Evolutionary conservation across 2,888 invertebrate species (phyloP).

Genomic region (Atrina japonica): DNA sequence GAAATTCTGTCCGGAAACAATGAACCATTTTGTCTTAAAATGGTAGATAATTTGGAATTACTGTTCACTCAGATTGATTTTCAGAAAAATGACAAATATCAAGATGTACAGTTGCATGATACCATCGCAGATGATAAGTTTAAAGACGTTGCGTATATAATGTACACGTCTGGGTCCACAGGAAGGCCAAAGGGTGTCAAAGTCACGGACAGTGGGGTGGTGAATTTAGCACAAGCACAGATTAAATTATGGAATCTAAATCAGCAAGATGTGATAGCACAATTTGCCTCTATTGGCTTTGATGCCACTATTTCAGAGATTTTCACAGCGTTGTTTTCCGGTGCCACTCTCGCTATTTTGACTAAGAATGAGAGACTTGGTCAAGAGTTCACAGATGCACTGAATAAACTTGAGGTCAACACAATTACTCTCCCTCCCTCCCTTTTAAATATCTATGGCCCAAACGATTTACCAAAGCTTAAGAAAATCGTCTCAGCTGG

Average conservation of each 20-base stretch:
- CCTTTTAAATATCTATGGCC: slow-evolving; percentile 84
- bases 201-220: slow-evolving; percentile 86
- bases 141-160: slow-evolving; percentile 80
- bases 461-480: slow-evolving; percentile 80
- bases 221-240: slow-evolving; percentile 91
- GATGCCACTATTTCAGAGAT: slow-evolving; percentile 94
- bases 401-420: slow-evolving; percentile 84
- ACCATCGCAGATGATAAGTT: neutral
- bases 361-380: slow-evolving; percentile 89
- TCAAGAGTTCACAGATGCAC: slow-evolving; percentile 86
- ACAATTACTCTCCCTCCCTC: slow-evolving; percentile 88
- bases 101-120: neutral
- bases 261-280: slow-evolving; percentile 88
- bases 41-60: slow-evolving; percentile 7
- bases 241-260: slow-evolving; percentile 90
- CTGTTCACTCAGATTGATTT: slow-evolving; percentile 1
- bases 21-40: neutral
- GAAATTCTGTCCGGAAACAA: neutral
- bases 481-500: slow-evolving; percentile 94
- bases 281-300: slow-evolving; percentile 95
- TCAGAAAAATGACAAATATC: neutral
- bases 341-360: slow-evolving; percentile 88
- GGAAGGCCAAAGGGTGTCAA: slow-evolving; percentile 93
- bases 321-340: slow-evolving; percentile 91
- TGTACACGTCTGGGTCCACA: slow-evolving; percentile 94